A percentile compares a stretch with the other conserved stretches of the same genome.
Conservation (phyloP, 2,888 invertebrate species). For the Elegia similella region DNA sequence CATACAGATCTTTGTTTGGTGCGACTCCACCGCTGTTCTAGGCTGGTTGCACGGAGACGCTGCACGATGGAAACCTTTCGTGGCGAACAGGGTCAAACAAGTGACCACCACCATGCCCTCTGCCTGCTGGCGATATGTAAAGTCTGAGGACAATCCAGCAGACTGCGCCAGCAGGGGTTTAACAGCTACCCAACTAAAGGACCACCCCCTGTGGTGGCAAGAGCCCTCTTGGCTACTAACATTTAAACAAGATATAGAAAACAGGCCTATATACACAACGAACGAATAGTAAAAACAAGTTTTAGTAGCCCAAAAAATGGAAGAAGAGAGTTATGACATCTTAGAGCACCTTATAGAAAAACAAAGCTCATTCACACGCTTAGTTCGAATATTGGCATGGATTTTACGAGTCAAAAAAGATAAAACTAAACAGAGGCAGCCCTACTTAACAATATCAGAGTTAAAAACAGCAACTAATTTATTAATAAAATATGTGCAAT, state of each 20-base stretch:
- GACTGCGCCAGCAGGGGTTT: slow-evolving; percentile 27
- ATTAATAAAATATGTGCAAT: slow-evolving; percentile 15
- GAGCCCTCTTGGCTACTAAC: slow-evolving; percentile 23
- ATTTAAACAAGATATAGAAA: not conserved
- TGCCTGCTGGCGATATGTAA: slow-evolving; percentile 21
- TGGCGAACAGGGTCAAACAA: slow-evolving; percentile 25
- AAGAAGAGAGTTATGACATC: too few relatives aligned
- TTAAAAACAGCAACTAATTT: slow-evolving; percentile 3
- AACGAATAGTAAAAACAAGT: slow-evolving; percentile 15
- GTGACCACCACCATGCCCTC: slow-evolving; percentile 21
- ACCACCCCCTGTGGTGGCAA: slow-evolving; percentile 27
- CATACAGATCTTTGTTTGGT: slow-evolving; percentile 3
- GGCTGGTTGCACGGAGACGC: slow-evolving; percentile 25
- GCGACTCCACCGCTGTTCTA: slow-evolving; percentile 24
- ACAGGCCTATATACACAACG: slow-evolving; percentile 9
- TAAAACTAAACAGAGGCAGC: not conserved
- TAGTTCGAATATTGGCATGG: too few relatives aligned
- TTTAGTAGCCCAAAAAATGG: too few relatives aligned
- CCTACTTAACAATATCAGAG: slow-evolving; percentile 1
- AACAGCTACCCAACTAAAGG: slow-evolving; percentile 10
- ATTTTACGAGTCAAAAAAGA: too few relatives aligned
- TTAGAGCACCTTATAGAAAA: too few relatives aligned
- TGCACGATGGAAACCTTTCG: slow-evolving; percentile 25
- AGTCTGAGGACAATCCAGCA: slow-evolving; percentile 23
- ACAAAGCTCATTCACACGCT: too few relatives aligned